Base-by-base conservation (phyloP, 1,140 invertebrate species). In the Cherax destructor region DNA sequence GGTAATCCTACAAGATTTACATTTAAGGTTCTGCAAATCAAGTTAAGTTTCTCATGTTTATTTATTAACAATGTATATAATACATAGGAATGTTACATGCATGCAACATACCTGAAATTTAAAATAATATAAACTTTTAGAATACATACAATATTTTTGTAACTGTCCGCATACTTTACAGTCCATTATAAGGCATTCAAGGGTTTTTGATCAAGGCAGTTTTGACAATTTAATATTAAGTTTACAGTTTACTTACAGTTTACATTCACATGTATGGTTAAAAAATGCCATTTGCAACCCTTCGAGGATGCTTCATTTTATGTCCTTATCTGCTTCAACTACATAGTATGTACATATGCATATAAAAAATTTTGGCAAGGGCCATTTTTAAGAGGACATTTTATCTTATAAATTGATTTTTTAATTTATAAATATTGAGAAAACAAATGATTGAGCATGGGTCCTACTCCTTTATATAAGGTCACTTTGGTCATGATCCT, bases 61-160 rank as follows among this genome's bases (percentile, higher is more conserved):
- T 91, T 88, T 91, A 91, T 91, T 91, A 91, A 91, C 89, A 91
- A 91, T 83, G 81, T 91, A 91, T 91, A 91, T 91, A 91, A 91
- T 91, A 91, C 89, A 91, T 80, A 79, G 74, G 89, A 91, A 56
- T 74, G 69, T 85, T 65, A 79, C 87, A 85, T 72, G 49, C 41
- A 79, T 69, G 77, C 78, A 74, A 91, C 76, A 24, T 30, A 79
- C 89, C 83, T 85, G 89, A 91, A 86, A 91, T 69, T 91, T 59
- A 91, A 91, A 84, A 91, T 91, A 90, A 90, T 85, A 91, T 91
- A 91, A 91, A 65, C 83, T 74, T 91, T 91, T 85, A 91, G 89
- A 91, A 86, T 91, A 91, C 89, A 85, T 91, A 91, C 89, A 91
- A 91, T 91, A 91, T 77, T 89, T 80, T 91, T 91, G 79, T 86